Evolutionary conservation across 2,113 vertebrate species (phyloP).

Genomic region (Mellivora capensis): DNA sequence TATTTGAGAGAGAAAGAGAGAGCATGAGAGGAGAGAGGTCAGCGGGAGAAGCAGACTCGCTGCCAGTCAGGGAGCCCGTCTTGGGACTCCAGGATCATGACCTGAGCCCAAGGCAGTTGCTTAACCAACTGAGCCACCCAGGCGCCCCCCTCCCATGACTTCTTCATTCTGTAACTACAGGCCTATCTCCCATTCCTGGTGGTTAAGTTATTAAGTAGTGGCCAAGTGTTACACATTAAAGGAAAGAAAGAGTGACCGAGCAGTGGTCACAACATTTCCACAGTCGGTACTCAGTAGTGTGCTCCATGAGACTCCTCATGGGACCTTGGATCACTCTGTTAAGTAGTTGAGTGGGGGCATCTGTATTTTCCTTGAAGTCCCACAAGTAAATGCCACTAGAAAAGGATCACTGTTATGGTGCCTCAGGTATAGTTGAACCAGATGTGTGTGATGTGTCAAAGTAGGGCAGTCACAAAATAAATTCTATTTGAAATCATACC

Average conservation of each 20-base stretch:
- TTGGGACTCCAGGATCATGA: no score
- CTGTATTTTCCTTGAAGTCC: neutral
- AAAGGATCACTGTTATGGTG: neutral
- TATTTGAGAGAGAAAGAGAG: no score
- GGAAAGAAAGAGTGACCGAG: neutral
- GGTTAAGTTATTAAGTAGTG: neutral
- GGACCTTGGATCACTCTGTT: neutral
- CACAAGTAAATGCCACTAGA: neutral
- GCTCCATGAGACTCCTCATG: neutral
- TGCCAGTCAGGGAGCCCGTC: no score
- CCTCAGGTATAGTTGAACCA: neutral
- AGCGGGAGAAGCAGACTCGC: no score
- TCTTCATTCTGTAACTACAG: neutral
- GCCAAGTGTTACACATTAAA: neutral
- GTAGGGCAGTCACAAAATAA: neutral
- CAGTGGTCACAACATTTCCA: rapidly evolving
- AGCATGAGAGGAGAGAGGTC: no score
- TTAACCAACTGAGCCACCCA: no score
- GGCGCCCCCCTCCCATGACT: neutral
- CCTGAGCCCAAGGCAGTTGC: no score
- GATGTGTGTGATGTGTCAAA: neutral
- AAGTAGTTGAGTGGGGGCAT: neutral
- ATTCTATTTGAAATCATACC: neutral
- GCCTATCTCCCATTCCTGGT: neutral
- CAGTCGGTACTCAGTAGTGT: neutral